Evolutionary conservation across 2,113 vertebrate species (phyloP).

Genomic region (Trachemys scripta): DNA sequence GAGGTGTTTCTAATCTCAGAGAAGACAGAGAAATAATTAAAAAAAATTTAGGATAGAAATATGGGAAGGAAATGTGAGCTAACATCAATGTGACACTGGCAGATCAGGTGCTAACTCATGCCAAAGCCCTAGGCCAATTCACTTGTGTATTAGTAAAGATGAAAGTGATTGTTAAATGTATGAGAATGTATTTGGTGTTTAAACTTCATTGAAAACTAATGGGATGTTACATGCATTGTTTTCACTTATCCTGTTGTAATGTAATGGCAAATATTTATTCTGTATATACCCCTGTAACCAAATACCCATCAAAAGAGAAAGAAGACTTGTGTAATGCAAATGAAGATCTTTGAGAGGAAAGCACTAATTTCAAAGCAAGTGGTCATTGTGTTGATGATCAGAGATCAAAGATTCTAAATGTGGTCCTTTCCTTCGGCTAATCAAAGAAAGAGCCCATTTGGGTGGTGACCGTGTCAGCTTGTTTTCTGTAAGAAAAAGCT

Average conservation of each 20-base stretch:
- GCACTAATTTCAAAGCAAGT: not conserved
- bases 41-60: not conserved
- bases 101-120: not conserved
- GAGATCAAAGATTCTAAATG: not conserved
- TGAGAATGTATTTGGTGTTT: not conserved
- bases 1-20: not conserved
- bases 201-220: not conserved
- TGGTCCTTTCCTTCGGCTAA: not conserved
- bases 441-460: not conserved
- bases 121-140: not conserved
- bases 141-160: not conserved
- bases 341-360: not conserved
- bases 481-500: not conserved
- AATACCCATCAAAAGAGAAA: not conserved
- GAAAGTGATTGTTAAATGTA: not conserved
- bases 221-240: not conserved
- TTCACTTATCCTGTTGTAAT: not conserved
- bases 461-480: not conserved
- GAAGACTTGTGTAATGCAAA: not conserved
- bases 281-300: not conserved
- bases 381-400: not conserved
- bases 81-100: not conserved
- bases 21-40: not conserved
- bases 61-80: not conserved
- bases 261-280: not conserved